Evolutionary conservation across 2,888 invertebrate genomes (phyloP), one percentile per base, ranked within the genome.

Genomic region (Cheilosia variabilis): DNA sequence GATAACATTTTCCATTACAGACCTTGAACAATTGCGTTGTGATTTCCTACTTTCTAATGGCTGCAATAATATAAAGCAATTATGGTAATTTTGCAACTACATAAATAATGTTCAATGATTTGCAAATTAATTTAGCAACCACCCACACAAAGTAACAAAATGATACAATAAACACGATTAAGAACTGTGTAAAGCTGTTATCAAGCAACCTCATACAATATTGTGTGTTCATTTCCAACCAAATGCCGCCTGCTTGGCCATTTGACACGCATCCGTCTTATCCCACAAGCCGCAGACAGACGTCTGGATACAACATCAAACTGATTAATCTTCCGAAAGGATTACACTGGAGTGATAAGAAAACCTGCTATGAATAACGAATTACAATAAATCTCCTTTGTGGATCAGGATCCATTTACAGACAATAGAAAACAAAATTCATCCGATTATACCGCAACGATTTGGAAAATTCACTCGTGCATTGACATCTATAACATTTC

Each of bases 301-400:
- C 76, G 69, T 71, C 71, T 71, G 62, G 80, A 60, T 65, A 68
- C 55, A 66, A 75, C 73, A 80, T 80, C 80, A 80, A 80, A 68
- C 53, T 68, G 80, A 80, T 80, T 66, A 82, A 82, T 82, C 77
- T 82, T 72, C 82, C 55, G 55, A 82, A 72, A 69, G 71, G 77
- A 72, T 82, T 72, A 82, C 77, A 53, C 15, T 7, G n/a, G 3
- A 69, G 47, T 37, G 43, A 52, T 65, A 72, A 53, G 45, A 69
- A 66, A 76, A 65, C 41, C 52, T 43, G 69, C 58, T 58, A 58
- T 71, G 81, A 76, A 77, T 81, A 81, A 77, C 65, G 66, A 82
- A 82, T 82, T 77, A 60, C 69, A 27, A 27, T 47, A 68, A 65
- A 69, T 52, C 45, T 63, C 15, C 71, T 71, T 63, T 17, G 19